These are phyloP conservation scores for Limanda limanda DNA, from an alignment of 2,113 vertebrate genomes.

Conservation along the genomic window DNA sequence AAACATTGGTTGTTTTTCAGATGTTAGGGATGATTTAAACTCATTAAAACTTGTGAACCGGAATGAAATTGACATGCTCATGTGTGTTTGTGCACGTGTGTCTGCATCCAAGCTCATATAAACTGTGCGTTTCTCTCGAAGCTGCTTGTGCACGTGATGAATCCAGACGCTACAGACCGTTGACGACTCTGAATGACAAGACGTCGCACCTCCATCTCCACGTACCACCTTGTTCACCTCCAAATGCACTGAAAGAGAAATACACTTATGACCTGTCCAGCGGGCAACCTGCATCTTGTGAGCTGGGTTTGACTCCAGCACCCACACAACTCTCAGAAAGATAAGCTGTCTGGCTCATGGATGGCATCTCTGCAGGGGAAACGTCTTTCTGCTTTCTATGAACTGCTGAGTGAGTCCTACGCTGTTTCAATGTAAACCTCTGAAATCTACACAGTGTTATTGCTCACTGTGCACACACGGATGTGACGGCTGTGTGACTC, in stretches of 20 bases:
- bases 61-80: background rate
- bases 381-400: background rate
- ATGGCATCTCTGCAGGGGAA: background rate
- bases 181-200: no score
- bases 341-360: background rate
- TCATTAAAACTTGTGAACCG: background rate
- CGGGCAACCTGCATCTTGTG: background rate
- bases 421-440: background rate
- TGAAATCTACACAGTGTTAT: no score
- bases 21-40: background rate
- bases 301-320: background rate
- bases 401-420: background rate
- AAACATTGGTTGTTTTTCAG: background rate
- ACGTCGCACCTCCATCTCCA: no score
- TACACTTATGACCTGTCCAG: background rate
- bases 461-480: no score
- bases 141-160: no score
- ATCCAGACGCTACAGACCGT: no score
- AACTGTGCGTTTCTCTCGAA: no score
- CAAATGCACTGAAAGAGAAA: background rate
- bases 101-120: no score
- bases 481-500: no score
- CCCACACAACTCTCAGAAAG: background rate
- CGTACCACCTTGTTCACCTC: background rate
- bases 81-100: background rate